Percentiles rank a stretch among this genome's conserved stretches.
phyloP scores from a whole-genome alignment of 2,797 vertebrate genomes.

The Hoplostethus mediterraneus region DNA sequence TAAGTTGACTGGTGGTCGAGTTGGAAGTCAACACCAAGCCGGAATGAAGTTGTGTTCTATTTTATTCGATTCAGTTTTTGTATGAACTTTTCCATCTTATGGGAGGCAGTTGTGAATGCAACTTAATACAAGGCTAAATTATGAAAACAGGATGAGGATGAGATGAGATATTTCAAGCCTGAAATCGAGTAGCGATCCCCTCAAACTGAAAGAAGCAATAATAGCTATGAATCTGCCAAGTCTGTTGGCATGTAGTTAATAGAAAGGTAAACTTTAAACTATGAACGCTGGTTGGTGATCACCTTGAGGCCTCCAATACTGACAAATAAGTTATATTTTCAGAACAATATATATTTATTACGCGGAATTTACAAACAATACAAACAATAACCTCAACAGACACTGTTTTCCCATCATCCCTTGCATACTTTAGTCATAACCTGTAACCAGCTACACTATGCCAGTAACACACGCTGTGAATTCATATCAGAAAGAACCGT shows the following conservation, averaged over 20 bases:
- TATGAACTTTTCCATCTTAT: no score
- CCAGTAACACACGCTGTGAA: background rate
- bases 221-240: background rate
- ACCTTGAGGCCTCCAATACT: background rate
- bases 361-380: background rate
- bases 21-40: no score
- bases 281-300: background rate
- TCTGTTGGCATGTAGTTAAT: background rate
- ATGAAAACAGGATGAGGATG: background rate
- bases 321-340: background rate
- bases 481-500: background rate
- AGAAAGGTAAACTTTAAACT: background rate
- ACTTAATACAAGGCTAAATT: background rate
- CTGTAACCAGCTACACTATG: background rate
- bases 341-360: background rate
- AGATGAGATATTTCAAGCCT: background rate
- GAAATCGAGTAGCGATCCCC: background rate
- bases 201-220: background rate
- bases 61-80: no score
- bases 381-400: background rate
- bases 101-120: background rate
- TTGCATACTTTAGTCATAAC: background rate
- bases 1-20: no score
- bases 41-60: no score
- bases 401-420: background rate